Percentiles rank a stretch among this genome's conserved stretches.
Evolutionary conservation across 30 jellyfish, hydroid and myxozoan genomes (phyloP).

Genomic region (Hydra vulgaris): DNA sequence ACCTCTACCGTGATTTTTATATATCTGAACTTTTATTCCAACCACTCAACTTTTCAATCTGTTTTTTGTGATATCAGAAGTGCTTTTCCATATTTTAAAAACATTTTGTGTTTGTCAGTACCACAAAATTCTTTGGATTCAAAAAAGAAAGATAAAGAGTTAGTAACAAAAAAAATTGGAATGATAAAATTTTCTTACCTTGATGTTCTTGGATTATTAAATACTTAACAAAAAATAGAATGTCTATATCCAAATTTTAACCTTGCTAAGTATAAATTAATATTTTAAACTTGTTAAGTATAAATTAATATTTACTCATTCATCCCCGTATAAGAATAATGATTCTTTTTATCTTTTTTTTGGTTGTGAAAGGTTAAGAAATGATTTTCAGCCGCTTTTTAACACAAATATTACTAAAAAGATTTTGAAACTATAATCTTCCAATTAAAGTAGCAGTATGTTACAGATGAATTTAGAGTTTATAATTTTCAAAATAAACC

Average conservation of each 20-base stretch:
- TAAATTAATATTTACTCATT: too few species aligned
- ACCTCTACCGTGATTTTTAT: not conserved
- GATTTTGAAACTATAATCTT: not conserved
- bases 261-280: not conserved
- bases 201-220: not conserved
- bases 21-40: not conserved
- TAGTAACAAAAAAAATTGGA: not conserved
- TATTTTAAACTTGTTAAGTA: not conserved
- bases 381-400: not conserved
- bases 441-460: too few species aligned
- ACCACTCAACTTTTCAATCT: not conserved
- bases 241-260: not conserved
- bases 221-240: not conserved
- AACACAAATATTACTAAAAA: not conserved
- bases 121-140: not conserved
- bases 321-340: not conserved
- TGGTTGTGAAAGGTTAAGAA: not conserved
- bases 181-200: not conserved
- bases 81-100: not conserved
- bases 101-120: not conserved
- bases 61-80: not conserved
- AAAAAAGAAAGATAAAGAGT: not conserved
- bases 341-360: not conserved
- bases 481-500: too few species aligned
- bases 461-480: too few species aligned